Percentiles rank a stretch among this genome's conserved stretches.
Conservation (phyloP, 92 coral and sea anemone genomes). For the Porites lobata region DNA sequence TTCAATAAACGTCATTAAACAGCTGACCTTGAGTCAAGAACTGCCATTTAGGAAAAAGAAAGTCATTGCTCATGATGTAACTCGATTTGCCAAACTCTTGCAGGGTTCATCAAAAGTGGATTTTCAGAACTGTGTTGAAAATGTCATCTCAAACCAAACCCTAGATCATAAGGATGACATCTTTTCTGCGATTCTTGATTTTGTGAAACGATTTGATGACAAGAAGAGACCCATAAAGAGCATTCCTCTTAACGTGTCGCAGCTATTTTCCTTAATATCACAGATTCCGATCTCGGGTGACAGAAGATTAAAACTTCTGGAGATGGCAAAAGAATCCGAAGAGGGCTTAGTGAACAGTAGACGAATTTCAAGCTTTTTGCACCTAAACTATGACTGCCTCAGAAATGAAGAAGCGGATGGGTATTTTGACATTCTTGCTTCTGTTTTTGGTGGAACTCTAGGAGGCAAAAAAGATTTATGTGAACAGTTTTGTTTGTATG, state of each 20-base stretch:
- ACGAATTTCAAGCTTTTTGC: too few species aligned
- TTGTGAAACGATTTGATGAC: not conserved
- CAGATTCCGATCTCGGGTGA: not conserved
- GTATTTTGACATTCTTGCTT: slow-evolving; percentile 18
- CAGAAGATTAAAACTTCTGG: slow-evolving; percentile 6
- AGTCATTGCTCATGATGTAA: not conserved
- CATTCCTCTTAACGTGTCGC: slow-evolving; percentile 3
- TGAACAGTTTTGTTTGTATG: too few species aligned
- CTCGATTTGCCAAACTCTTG: not conserved
- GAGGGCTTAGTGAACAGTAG: not conserved
- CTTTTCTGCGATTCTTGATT: not conserved
- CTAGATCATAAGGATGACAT: too few species aligned
- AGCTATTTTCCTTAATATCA: not conserved
- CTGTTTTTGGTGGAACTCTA: not conserved
- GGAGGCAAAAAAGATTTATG: not conserved
- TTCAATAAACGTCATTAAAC: not conserved
- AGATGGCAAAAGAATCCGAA: not conserved
- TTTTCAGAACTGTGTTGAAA: not conserved
- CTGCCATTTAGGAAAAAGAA: not conserved
- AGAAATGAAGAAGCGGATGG: too few species aligned
- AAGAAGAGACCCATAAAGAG: slow-evolving; percentile 1
- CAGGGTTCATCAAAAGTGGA: not conserved
- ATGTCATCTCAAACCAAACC: not conserved
- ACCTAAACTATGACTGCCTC: too few species aligned
- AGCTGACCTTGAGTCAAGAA: not conserved